Base-by-base conservation (phyloP, 2,797 vertebrate genomes). In the Sebastes diploproa region DNA sequence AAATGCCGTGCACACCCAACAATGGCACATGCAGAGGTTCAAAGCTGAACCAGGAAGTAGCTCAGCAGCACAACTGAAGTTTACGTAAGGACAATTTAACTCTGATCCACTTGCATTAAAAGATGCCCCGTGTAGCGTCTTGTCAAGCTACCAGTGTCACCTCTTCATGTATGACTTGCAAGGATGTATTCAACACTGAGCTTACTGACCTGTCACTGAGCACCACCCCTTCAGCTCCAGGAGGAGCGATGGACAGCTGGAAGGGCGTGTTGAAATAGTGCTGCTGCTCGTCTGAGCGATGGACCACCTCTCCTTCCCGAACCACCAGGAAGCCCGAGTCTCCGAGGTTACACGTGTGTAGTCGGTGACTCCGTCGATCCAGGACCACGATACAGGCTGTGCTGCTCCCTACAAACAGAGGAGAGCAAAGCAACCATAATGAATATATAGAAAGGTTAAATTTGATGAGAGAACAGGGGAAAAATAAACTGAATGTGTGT, bases 271-370 rank as follows among this genome's bases (percentile, higher is more conserved):
- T 99, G 92, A 99, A 99, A 65, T 94, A 95, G 82, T 95, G 94
- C 88, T 95, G 94, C 25, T 99, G 98, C 84, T 99, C 98, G 0
- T 99, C 98, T 0, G 98, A 99, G 9, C 98, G 97, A 85, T 99
- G 98, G 1, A 99, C 97, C 20, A 99, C 98, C 85, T 99, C 98
- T n/a, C 98, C 98, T 4, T 96, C 98, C 68, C 98, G 95, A 60
- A 99, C 98, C 6, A 99, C 98, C 88, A 99, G 91, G 80, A 99
- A 99, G 34, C 98, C 98, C 0, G 98, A 99, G 82, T 99, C 98
- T 0, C 98, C 98, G 59, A 99, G 95, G 92, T 99, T 99, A 67
- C 98, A 99, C 0, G 98, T 98, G 88, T 99, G 98, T 82, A 99
- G 90, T 84, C 94, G 97, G 88, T 98, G 98, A 92, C 97, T 97